Base-by-base conservation (phyloP, 2,888 invertebrate genomes). In the Drosophila infuscata region DNA sequence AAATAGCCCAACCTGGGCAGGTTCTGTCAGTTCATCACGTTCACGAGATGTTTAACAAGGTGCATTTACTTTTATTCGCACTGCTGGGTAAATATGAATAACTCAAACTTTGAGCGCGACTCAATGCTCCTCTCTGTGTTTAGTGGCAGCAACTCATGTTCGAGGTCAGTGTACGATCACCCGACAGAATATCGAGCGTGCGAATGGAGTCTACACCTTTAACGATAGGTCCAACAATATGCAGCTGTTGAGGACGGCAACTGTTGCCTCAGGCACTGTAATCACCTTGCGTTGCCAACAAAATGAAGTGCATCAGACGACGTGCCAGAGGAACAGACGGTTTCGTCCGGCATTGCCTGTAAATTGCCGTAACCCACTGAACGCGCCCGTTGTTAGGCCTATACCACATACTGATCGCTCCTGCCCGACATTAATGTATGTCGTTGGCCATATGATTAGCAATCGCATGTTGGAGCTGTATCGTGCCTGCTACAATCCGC, bases 141-240 rank as follows among this genome's bases (percentile, higher is more conserved):
- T 32, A 63, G 49, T 33, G 11, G 15, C 38, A 17, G 12, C 35
- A 15, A 17, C 7, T 33, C 33, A 63, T 12, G 60, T 51, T 6
- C 29, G 29, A 12, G 38, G 68, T 0, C 38, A 54, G 15, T 67
- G 67, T 41, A 0, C 3, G 8, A 15, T 67, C 4, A 43, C 30
- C 33, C 15, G 38, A 11, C 4, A n/a, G 35, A 32, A 17, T 11
- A 30, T 79, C 33, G 78, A 81, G 56, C 59, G 49, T 17, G 69
- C 79, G 2, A 63, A 62, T 20, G 69, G 81, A 4, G 66, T 79
- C 3, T 79, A 70, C n/a, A 78, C 79, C 9, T 56, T 59, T 32
- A 46, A 33, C 6, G 54, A 67, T 59, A 33, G 52, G 0, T 11
- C 12, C 0, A 56, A 51, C 3, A 36, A 73, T 1, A 52, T 62